Evolutionary conservation across 2,888 invertebrate species (phyloP).

Genomic region (Melangyna quadrimaculata): DNA sequence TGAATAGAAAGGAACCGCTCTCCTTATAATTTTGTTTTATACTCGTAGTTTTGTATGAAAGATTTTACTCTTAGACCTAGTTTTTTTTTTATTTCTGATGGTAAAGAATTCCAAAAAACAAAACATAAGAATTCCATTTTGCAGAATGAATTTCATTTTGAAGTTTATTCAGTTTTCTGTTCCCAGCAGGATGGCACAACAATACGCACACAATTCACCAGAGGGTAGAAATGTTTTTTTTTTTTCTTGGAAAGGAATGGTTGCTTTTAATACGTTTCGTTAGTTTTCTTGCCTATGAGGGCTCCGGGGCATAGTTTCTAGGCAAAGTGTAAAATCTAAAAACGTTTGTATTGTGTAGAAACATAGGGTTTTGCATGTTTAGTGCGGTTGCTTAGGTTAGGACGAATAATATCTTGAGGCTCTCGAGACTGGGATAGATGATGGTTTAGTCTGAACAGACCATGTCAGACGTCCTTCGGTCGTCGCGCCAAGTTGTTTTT

Average conservation of each 20-base stretch:
- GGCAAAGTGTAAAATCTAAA: not conserved
- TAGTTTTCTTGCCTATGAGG: not conserved
- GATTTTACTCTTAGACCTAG: conserved; percentile 17
- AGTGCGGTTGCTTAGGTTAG: not conserved
- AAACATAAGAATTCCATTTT: conserved; percentile 66
- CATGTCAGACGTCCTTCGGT: no score
- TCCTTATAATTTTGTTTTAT: not conserved
- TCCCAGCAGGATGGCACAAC: conserved; percentile 14
- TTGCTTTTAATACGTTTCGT: conserved; percentile 36
- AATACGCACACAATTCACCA: conserved; percentile 22
- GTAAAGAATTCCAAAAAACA: conserved; percentile 27
- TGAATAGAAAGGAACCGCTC: not conserved
- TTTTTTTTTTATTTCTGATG: not conserved
- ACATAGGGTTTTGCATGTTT: conserved; percentile 17
- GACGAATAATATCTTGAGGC: conserved; percentile 29
- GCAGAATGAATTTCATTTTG: conserved; percentile 55
- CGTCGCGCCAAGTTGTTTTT: conserved; percentile 1
- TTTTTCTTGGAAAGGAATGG: not conserved
- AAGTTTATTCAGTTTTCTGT: conserved; percentile 34
- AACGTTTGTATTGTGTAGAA: conserved; percentile 12
- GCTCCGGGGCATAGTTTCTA: not conserved
- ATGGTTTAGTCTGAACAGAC: conserved; percentile 21
- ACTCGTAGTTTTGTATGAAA: not conserved
- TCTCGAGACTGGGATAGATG: conserved; percentile 14
- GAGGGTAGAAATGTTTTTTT: conserved; percentile 14